phyloP scores from a whole-genome alignment of 1,140 invertebrate species.

The Dendrolimus punctatus region DNA sequence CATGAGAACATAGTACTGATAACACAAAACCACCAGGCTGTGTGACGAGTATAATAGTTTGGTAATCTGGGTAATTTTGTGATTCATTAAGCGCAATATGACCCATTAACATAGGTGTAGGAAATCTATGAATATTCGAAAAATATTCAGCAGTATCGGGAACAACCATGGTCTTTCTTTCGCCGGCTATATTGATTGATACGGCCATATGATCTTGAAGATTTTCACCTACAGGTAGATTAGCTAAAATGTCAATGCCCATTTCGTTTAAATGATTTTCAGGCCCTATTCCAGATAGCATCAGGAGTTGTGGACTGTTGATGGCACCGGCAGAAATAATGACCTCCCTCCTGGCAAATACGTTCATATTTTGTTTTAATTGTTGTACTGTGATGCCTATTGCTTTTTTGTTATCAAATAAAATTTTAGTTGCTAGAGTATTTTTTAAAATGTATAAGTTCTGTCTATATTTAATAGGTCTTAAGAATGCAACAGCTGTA shows the following conservation, averaged over 20 bases:
- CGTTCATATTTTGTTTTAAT: constrained; percentile 40
- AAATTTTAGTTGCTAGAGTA: constrained; percentile 56
- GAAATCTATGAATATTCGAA: constrained; percentile 80
- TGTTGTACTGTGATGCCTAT: constrained; percentile 44
- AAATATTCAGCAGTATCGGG: constrained; percentile 73
- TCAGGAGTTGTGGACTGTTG: constrained; percentile 59
- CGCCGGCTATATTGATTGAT: constrained; percentile 46
- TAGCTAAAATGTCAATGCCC: constrained; percentile 57
- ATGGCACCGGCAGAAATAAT: constrained; percentile 67
- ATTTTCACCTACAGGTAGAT: constrained; percentile 81
- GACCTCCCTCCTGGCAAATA: constrained; percentile 62
- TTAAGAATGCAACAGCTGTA: constrained; percentile 73
- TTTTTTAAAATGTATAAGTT: constrained; percentile 67
- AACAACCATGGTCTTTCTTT: constrained; percentile 77
- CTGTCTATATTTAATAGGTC: constrained; percentile 60
- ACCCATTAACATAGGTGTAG: constrained; percentile 81
- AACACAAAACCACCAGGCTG: constrained; percentile 65
- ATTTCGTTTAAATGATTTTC: constrained; percentile 36
- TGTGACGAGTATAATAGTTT: constrained; percentile 25
- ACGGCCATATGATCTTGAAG: constrained; percentile 81
- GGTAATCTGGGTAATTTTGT: constrained; percentile 31
- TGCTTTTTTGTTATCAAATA: constrained; percentile 74
- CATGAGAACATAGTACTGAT: constrained; percentile 79
- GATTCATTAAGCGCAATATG: constrained; percentile 75
- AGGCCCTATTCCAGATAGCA: constrained; percentile 49